Evolutionary conservation across 2,113 vertebrate species (phyloP), one percentile per base, ranked within the genome.

Genomic region (Oreocharis arfaki): DNA sequence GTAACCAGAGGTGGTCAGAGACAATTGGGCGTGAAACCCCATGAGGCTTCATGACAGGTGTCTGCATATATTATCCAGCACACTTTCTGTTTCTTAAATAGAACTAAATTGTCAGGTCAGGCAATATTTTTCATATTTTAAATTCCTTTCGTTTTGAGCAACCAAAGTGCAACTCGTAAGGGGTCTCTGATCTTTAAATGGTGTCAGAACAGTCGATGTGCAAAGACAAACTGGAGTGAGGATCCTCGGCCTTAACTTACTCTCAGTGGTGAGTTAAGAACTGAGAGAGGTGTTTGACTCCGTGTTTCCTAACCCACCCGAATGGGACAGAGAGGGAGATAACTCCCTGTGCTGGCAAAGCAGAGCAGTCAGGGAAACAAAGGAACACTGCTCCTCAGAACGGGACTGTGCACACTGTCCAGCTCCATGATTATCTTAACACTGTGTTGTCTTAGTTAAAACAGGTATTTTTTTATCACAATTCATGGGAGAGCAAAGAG

Each of bases 1-100:
- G 95, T 87, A 97, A 97, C 93, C 86, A 93, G 95, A 92, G 86
- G 88, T 96, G 94, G 83, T 95, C 93, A 96, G 79, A 92, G 85
- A 78, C 87, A 97, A 96, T 89, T 84, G 85, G 52, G 94, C 87
- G 82, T 96, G 74, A 95, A 97, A 69, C 67, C 64, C 73, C 76
- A 82, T 49, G 77, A 92, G 78, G 75, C 64, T 80, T 89, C 82
- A 63, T 74, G 87, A 83, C 74, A 95, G 92, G 76, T 92, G 80
- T 93, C 81, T 93, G 94, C 93, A 94, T 94, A 90, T 63, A 94
- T 94, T 96, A 95, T 49, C 77, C 60, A 89, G 65, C 47, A 87
- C 59, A 92, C 59, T 75, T 92, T 95, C 65, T 83, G 47, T 75
- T 93, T 90, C 88, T 89, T 90, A 92, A 93, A 79, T 74, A 86